Conservation (phyloP, 2,888 invertebrate species). For the Oligia fasciuncula region DNA sequence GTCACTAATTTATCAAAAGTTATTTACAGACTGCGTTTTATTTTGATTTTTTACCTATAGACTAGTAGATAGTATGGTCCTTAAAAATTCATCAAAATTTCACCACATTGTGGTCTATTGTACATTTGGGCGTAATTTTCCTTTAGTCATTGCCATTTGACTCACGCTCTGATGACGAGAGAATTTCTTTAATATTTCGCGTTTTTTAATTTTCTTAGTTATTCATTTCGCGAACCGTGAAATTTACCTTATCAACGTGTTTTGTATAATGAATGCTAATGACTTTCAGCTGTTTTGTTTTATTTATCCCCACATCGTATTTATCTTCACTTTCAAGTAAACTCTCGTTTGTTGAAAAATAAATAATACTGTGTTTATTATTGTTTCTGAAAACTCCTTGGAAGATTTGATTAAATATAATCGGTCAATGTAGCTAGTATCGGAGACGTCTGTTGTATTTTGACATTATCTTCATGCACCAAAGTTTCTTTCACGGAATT, state of each 20-base stretch:
- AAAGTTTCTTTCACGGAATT: constrained; percentile 41
- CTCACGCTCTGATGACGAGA: constrained; percentile 50
- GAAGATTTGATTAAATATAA: constrained; percentile 33
- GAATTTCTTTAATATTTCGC: constrained; percentile 37
- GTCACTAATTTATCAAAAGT: constrained; percentile 32
- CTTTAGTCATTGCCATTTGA: constrained; percentile 58
- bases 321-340: constrained; percentile 40
- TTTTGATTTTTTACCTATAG: constrained; percentile 38
- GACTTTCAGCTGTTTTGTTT: constrained; percentile 36
- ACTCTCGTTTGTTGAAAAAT: constrained; percentile 13
- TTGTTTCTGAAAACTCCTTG: constrained; percentile 21
- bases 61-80: constrained; percentile 39
- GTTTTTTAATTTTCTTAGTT: neutral
- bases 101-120: constrained; percentile 62
- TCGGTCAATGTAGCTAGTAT: constrained; percentile 24
- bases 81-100: constrained; percentile 55
- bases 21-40: constrained; percentile 64
- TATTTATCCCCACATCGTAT: constrained; percentile 10
- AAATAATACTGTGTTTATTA: constrained; percentile 29
- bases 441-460: constrained; percentile 23
- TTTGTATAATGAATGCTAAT: constrained; percentile 29
- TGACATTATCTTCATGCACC: constrained; percentile 20
- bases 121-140: constrained; percentile 68
- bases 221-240: constrained; percentile 17
- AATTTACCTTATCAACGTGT: constrained; percentile 23